phyloP scores from a whole-genome alignment of 1,140 invertebrate species.

The Trichonephila clavata region DNA sequence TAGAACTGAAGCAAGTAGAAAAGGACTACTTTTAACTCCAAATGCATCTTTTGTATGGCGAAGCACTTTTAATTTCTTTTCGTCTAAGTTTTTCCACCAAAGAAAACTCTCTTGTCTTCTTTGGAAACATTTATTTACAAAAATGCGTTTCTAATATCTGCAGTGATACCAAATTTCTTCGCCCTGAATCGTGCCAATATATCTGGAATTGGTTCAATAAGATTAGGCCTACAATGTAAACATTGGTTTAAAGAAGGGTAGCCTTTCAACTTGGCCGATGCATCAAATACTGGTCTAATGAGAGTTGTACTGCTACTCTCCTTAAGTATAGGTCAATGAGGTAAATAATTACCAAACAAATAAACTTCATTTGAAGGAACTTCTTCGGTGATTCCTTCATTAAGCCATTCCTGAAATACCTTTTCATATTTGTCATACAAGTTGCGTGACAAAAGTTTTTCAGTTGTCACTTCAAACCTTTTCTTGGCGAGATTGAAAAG shows the following conservation, averaged over 20 bases:
- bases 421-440: not conserved
- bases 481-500: too few species aligned
- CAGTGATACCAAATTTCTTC: not conserved
- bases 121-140: constrained; percentile 12
- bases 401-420: not conserved
- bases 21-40: constrained; percentile 29
- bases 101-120: constrained; percentile 42
- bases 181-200: not conserved
- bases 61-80: not conserved
- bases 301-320: not conserved
- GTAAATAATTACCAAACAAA: constrained; percentile 13
- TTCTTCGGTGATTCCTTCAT: not conserved
- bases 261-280: not conserved
- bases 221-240: not conserved
- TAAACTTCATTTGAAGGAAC: not conserved
- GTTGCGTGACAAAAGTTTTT: not conserved
- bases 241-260: constrained; percentile 21
- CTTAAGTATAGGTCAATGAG: constrained; percentile 47
- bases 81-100: not conserved
- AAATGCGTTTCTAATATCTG: constrained; percentile 40
- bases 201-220: constrained; percentile 4
- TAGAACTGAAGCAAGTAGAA: not conserved
- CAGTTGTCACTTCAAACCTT: too few species aligned
- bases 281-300: constrained; percentile 53
- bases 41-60: constrained; percentile 4